Evolutionary conservation across 2,888 invertebrate species (phyloP), one percentile per base, ranked within the genome.

Genomic region (Nycteola revayana): DNA sequence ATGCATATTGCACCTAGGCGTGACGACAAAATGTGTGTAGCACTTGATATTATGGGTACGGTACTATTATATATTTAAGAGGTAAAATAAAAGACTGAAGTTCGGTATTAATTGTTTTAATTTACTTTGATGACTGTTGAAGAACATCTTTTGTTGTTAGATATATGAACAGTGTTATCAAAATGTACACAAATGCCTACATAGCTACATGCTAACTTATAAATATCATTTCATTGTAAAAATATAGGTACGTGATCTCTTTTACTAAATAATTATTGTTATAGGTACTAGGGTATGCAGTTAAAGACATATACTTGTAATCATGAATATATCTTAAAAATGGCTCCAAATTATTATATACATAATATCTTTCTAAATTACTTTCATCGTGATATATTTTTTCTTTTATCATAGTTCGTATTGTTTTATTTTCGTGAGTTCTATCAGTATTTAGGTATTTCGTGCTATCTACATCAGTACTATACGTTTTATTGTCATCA

Each of bases 121-220:
- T 83, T 82, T 77, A 77, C 56, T 67, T 64, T 56, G 65, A 76
- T 77, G 82, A 82, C 81, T 77, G 67, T 74, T 73, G 74, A 60
- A 73, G 64, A 71, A 69, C 66, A 70, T 78, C 66, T 61, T 71
- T 60, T 61, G 65, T 66, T 62, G 62, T 63, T 66, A 74, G 52
- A 66, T 53, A 63, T 65, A 65, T 74, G 49, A 56, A 57, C 46
- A 49, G 53, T 46, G 66, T 80, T 84, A 83, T 82, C 77, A 82
- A 82, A 86, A 85, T 83, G 69, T 85, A 85, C 83, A 84, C 81
- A 82, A 86, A 80, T 75, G 69, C 70, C 66, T 75, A 76, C 37
- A 48, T 41, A 65, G 49, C 52, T 75, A 72, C 54, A 65, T 44
- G 54, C 70, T 74, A 78, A 56, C 67, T 76, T 75, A 71, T 74